Conservation (phyloP, 2,797 vertebrate species). For the Cynodonichthys magdalenae region DNA sequence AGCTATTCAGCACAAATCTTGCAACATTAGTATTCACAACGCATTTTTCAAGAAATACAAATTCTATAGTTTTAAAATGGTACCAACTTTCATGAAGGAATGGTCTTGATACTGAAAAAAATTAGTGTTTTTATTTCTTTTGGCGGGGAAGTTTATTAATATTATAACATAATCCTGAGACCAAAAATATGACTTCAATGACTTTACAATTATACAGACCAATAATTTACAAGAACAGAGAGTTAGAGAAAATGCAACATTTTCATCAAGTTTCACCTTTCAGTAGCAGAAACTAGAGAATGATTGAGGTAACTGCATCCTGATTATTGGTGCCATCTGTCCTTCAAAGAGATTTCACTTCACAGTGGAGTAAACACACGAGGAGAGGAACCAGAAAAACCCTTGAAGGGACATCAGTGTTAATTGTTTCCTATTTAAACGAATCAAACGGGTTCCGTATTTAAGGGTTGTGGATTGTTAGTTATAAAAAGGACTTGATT, state of each 20-base stretch:
- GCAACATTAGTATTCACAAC: too few relatives aligned
- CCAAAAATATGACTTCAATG: too few relatives aligned
- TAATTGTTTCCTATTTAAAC: slow-evolving; percentile 70
- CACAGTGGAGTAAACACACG: neutral
- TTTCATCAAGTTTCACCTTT: slow-evolving; percentile 26
- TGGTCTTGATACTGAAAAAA: too few relatives aligned
- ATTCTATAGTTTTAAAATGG: too few relatives aligned
- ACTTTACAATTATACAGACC: too few relatives aligned
- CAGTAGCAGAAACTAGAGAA: slow-evolving; percentile 13
- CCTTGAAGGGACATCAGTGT: slow-evolving; percentile 42
- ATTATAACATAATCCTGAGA: too few relatives aligned
- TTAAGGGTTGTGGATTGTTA: slow-evolving; percentile 50
- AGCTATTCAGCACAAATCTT: too few relatives aligned
- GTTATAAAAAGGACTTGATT: slow-evolving; percentile 50
- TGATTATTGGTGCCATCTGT: slow-evolving; percentile 33
- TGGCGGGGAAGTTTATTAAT: too few relatives aligned
- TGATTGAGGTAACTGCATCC: slow-evolving; percentile 23
- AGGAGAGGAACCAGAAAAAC: slow-evolving; percentile 31
- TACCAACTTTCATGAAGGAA: too few relatives aligned
- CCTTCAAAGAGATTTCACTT: slow-evolving; percentile 32
- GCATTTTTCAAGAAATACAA: too few relatives aligned
- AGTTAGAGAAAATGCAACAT: neutral
- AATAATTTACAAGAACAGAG: too few relatives aligned
- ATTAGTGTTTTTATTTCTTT: too few relatives aligned
- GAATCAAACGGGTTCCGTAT: slow-evolving; percentile 62